These are phyloP conservation scores for Columba livia DNA, from an alignment of 2,113 vertebrate genomes.

Conservation along the genomic window DNA sequence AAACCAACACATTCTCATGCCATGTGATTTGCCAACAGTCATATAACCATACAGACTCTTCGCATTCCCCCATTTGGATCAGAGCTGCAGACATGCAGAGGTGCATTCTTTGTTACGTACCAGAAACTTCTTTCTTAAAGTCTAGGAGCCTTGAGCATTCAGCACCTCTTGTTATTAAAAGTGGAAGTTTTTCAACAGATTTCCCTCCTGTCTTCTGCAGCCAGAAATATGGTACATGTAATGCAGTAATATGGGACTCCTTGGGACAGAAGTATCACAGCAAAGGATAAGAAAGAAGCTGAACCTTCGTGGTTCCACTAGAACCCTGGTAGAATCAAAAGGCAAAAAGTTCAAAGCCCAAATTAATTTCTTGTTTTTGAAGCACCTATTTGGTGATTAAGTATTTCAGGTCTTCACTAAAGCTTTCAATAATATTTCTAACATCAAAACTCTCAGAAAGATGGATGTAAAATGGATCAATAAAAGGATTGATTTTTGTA, in stretches of 20 bases:
- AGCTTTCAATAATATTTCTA: background rate
- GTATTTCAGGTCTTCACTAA: background rate
- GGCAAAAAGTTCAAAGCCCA: background rate
- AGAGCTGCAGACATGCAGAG: fast-evolving
- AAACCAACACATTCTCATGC: background rate
- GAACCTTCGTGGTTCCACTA: background rate
- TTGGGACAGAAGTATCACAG: background rate
- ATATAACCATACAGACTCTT: background rate
- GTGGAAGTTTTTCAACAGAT: background rate
- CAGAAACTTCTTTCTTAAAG: background rate
- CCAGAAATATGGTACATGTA: background rate
- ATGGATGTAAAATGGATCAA: background rate
- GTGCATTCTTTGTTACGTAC: background rate
- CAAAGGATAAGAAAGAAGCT: background rate
- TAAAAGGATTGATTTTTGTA: background rate
- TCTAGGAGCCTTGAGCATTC: background rate
- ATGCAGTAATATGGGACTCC: background rate
- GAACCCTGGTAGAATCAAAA: background rate
- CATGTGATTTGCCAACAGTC: background rate
- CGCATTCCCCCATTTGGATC: background rate
- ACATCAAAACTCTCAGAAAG: background rate
- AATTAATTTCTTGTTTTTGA: background rate
- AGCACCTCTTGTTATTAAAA: background rate
- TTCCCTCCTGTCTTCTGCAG: background rate
- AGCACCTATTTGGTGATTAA: background rate